phyloP scores from a whole-genome alignment of 2,888 invertebrate genomes.

The Vandiemenella viatica region DNA sequence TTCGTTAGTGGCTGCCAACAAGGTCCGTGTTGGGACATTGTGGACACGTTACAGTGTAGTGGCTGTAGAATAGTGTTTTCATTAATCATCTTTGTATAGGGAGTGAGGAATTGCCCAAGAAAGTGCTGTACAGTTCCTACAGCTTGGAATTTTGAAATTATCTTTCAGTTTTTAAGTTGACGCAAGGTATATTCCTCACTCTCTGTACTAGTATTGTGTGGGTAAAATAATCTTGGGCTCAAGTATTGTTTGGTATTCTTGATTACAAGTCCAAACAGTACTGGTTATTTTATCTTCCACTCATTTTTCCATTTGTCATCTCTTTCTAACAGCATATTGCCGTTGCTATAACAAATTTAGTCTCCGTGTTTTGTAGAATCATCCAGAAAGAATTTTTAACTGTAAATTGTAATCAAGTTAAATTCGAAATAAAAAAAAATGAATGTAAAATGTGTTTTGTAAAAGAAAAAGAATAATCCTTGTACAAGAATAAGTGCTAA shows the following conservation, averaged over 20 bases:
- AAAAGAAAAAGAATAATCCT: too few species aligned
- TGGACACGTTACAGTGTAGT: background rate
- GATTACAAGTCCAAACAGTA: constrained; percentile 1
- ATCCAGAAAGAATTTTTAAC: constrained; percentile 15
- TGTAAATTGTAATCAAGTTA: constrained; percentile 18
- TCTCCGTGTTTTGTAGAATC: constrained; percentile 17
- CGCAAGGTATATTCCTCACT: background rate
- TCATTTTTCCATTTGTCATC: background rate
- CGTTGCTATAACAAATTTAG: constrained; percentile 8
- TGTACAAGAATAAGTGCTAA: background rate
- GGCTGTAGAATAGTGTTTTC: background rate
- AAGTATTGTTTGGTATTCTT: background rate
- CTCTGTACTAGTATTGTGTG: background rate
- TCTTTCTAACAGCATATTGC: constrained; percentile 12
- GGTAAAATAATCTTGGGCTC: background rate
- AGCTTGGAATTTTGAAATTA: background rate
- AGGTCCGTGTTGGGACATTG: constrained; percentile 1
- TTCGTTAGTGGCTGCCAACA: background rate
- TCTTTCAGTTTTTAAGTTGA: background rate
- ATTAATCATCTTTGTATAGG: background rate
- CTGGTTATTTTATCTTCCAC: background rate
- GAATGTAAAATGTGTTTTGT: constrained; percentile 7
- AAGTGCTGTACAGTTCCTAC: background rate
- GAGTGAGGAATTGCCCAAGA: background rate
- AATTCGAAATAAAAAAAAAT: constrained; percentile 16